Conservation (phyloP, 2,888 invertebrate species). For the Diplazon laetatorius region DNA sequence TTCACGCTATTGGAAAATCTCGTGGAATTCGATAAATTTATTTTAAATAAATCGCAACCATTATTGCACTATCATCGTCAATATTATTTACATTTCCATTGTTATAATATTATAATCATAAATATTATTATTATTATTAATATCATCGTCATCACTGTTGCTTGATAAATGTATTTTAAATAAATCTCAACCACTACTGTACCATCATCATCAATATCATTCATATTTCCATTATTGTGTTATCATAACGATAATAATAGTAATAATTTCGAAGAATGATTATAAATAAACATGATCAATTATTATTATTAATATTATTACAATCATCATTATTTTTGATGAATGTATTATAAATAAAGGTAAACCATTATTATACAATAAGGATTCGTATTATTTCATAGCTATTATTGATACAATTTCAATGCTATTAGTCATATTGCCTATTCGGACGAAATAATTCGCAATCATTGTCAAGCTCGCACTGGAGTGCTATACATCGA, state of each 20-base stretch:
- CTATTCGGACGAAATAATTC: conserved; percentile 30
- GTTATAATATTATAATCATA: background rate
- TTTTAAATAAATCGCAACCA: background rate
- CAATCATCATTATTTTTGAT: no score
- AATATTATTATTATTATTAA: background rate
- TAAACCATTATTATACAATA: background rate
- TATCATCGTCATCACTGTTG: no score
- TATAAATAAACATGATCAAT: no score
- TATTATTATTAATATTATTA: no score
- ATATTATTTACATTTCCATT: background rate
- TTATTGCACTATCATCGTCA: background rate
- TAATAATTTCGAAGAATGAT: no score
- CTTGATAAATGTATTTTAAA: no score
- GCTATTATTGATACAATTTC: background rate
- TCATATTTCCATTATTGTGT: no score
- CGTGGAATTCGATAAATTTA: background rate
- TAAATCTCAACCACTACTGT: no score
- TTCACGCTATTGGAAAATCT: background rate
- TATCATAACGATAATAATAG: no score
- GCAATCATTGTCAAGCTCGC: conserved; percentile 26
- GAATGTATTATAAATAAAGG: no score
- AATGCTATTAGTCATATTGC: background rate
- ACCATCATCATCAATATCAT: no score
- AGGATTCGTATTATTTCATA: background rate
- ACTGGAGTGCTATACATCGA: background rate